These are phyloP conservation scores for Greenwoodochromis staneri DNA, from an alignment of 2,113 vertebrate species.

Conservation along the genomic window DNA sequence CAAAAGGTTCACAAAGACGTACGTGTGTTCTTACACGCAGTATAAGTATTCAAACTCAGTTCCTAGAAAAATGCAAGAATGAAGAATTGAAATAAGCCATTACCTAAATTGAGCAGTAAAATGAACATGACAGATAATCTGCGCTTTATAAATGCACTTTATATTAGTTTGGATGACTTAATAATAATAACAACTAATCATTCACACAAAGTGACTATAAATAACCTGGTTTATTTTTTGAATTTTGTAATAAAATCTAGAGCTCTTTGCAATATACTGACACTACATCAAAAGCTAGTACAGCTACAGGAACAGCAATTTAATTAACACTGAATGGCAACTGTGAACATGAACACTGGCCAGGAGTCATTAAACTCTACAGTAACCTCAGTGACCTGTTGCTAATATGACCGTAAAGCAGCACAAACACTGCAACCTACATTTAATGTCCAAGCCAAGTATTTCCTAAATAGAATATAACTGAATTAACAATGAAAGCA, in stretches of 20 bases:
- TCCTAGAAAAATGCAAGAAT: background rate
- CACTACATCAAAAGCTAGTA: background rate
- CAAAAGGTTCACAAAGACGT: constrained; percentile 32
- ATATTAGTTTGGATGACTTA: background rate
- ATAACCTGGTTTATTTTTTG: background rate
- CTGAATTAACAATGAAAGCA: background rate
- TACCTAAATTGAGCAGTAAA: background rate
- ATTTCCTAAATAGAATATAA: background rate
- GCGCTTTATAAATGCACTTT: background rate
- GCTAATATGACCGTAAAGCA: background rate
- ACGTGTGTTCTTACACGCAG: background rate
- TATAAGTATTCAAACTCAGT: background rate
- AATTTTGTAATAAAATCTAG: background rate
- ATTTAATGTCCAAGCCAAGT: background rate
- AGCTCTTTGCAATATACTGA: background rate
- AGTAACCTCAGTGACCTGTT: background rate
- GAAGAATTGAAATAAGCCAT: background rate
- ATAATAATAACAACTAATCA: background rate
- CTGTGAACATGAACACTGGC: background rate
- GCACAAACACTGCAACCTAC: background rate
- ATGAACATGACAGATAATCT: background rate
- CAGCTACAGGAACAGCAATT: background rate
- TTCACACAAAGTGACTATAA: background rate
- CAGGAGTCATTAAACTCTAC: background rate
- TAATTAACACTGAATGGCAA: background rate